Evolutionary conservation across 2,888 invertebrate species (phyloP).

Genomic region (Tinea pellionella): DNA sequence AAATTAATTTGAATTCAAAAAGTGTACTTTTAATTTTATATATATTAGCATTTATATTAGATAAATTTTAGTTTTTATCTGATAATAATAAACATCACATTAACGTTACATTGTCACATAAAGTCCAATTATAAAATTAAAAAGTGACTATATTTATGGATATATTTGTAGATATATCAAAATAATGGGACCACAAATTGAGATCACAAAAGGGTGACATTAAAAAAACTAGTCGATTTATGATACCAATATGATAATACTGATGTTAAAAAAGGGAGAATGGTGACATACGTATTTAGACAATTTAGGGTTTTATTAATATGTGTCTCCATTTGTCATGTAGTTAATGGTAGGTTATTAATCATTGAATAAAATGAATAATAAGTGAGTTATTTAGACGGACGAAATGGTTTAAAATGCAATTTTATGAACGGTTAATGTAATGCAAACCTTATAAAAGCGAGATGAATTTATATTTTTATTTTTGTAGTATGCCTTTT

Average conservation of each 20-base stretch:
- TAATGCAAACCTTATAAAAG: too few relatives aligned
- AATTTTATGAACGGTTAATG: too few relatives aligned
- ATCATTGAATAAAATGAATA: not conserved
- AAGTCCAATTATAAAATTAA: not conserved
- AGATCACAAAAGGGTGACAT: slow-evolving; percentile 5
- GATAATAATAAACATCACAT: too few relatives aligned
- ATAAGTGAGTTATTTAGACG: too few relatives aligned
- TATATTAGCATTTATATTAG: not conserved
- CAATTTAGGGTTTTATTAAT: slow-evolving; percentile 25
- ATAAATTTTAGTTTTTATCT: too few relatives aligned
- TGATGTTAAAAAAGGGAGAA: slow-evolving; percentile 16
- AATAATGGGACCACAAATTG: slow-evolving; percentile 1
- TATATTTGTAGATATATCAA: not conserved
- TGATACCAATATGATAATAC: slow-evolving; percentile 21
- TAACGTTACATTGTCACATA: too few relatives aligned
- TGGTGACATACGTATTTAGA: slow-evolving; percentile 23
- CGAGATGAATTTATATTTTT: too few relatives aligned
- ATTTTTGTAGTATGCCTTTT: too few relatives aligned
- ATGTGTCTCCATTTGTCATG: slow-evolving; percentile 18
- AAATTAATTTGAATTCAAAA: too few relatives aligned
- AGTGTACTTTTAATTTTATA: too few relatives aligned
- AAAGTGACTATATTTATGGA: not conserved
- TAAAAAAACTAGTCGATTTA: slow-evolving; percentile 17
- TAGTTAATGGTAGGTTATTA: not conserved
- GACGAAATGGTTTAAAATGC: too few relatives aligned